Percentiles rank a stretch among this genome's conserved stretches.
Conservation (phyloP, 1,140 invertebrate species). For the Spodoptera frugiperda region DNA sequence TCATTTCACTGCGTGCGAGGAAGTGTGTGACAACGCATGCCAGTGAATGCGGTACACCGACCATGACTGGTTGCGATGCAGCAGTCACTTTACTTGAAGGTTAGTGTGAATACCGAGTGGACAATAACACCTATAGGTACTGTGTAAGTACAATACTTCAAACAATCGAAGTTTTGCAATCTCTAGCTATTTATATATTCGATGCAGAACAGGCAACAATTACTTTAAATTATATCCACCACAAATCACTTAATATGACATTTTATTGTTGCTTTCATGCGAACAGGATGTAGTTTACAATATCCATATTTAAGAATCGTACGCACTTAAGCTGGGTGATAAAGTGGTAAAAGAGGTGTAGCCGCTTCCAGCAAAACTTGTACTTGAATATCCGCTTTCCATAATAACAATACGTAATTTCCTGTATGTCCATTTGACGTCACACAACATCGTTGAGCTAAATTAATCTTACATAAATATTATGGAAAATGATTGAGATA, state of each 20-base stretch:
- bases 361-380: conserved; percentile 14
- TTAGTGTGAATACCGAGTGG: conserved; percentile 22
- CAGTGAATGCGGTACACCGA: neutral
- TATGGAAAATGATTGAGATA: conserved; percentile 53
- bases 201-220: neutral
- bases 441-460: neutral
- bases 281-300: conserved; percentile 7
- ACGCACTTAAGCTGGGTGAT: neutral
- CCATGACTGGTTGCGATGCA: conserved; percentile 27
- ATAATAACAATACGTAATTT: conserved; percentile 31
- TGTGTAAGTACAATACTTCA: neutral
- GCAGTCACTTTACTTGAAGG: conserved; percentile 33
- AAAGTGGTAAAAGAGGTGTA: conserved; percentile 22
- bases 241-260: neutral
- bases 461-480: conserved; percentile 33
- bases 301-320: neutral
- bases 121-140: conserved; percentile 35
- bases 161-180: neutral
- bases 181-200: neutral
- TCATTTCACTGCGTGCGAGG: conserved; percentile 38
- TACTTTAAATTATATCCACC: neutral
- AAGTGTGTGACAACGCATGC: conserved; percentile 40
- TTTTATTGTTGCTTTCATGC: neutral
- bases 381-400: conserved; percentile 37
- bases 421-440: conserved; percentile 22